A percentile compares a stretch with the other conserved stretches of the same genome.
Conservation (phyloP, 2,113 vertebrate genomes). For the Fukomys damarensis region DNA sequence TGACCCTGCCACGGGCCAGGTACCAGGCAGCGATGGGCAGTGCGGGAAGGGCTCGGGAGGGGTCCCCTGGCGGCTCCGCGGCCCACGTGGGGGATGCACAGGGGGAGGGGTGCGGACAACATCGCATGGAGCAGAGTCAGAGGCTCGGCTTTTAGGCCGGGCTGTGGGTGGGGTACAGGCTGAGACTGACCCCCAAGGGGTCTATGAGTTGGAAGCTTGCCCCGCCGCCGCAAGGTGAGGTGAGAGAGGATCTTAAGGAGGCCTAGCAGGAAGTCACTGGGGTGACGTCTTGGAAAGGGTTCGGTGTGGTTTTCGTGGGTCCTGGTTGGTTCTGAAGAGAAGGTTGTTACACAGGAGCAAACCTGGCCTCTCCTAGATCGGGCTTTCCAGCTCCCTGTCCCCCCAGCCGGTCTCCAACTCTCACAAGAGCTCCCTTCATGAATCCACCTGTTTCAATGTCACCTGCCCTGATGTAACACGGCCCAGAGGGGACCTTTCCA, state of each 20-base stretch:
- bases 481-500: not conserved
- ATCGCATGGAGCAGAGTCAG: not conserved
- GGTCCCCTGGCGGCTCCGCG: not conserved
- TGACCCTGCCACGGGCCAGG: not conserved
- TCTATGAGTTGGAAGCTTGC: not conserved
- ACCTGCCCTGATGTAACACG: not conserved
- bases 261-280: not conserved
- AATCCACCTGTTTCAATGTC: not conserved
- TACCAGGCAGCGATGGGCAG: rapidly evolving
- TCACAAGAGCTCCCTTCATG: not conserved
- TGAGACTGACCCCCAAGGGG: not conserved
- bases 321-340: not conserved
- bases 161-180: not conserved
- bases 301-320: not conserved
- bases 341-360: not conserved
- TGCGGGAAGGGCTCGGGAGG: rapidly evolving
- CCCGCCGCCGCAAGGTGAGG: too few relatives aligned
- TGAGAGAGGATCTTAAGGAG: not conserved
- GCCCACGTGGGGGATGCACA: rapidly evolving
- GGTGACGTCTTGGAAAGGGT: not conserved
- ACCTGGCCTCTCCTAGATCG: not conserved
- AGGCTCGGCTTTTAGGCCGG: rapidly evolving
- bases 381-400: not conserved
- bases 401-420: not conserved
- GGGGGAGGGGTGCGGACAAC: too few relatives aligned